Evolutionary conservation across 2,113 vertebrate species (phyloP).

Genomic region (Pelusios castaneus): DNA sequence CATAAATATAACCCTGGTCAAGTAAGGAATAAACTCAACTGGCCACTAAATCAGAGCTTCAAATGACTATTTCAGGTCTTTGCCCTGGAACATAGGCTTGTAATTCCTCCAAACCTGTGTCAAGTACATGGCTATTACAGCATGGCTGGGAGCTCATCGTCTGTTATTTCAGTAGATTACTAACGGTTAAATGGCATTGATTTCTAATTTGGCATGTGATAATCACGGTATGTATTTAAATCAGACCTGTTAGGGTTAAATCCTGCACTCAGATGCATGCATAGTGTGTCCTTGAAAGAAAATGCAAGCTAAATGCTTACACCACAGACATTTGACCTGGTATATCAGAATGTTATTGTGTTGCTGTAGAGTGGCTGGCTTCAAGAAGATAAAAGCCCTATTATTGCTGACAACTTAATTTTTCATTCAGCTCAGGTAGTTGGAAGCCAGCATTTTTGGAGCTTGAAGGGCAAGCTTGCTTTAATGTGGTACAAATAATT

Average conservation of each 20-base stretch:
- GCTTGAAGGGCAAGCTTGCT: not conserved
- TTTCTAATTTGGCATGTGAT: not conserved
- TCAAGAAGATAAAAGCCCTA: not conserved
- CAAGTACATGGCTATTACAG: not conserved
- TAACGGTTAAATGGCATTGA: not conserved
- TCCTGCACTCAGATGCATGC: not conserved
- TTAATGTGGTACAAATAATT: not conserved
- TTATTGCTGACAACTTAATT: not conserved
- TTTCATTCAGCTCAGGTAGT: rapidly evolving
- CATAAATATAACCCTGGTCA: not conserved
- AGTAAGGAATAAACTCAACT: not conserved
- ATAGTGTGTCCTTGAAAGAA: not conserved
- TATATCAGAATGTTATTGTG: not conserved
- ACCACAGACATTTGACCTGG: not conserved
- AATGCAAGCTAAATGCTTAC: not conserved
- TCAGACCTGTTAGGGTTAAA: not conserved
- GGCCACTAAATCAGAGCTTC: not conserved
- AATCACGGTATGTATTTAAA: not conserved
- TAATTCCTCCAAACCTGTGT: not conserved
- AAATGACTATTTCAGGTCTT: not conserved
- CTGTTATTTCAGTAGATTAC: not conserved
- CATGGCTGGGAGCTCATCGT: not conserved
- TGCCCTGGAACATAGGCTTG: not conserved
- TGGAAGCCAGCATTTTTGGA: not conserved
- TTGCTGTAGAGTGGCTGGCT: not conserved